These are phyloP conservation scores for Monarcha castaneiventris DNA, from an alignment of 2,113 vertebrate species.

Conservation along the genomic window DNA sequence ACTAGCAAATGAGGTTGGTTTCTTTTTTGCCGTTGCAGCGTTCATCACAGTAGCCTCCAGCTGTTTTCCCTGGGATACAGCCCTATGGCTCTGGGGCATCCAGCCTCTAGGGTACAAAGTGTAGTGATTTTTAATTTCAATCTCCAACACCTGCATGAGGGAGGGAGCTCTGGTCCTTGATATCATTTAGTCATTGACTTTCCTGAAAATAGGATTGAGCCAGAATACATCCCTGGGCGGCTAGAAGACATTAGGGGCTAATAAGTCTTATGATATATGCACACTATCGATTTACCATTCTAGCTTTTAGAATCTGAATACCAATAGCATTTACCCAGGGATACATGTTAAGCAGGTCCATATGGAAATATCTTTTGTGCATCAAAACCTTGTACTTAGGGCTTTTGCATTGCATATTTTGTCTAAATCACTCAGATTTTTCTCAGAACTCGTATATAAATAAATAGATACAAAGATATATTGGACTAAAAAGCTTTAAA, in stretches of 20 bases:
- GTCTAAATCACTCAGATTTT: background rate
- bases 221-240: background rate
- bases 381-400: background rate
- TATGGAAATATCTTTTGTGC: constrained; percentile 20
- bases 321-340: background rate
- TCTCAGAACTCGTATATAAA: background rate
- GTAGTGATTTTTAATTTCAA: constrained; percentile 10
- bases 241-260: background rate
- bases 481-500: background rate
- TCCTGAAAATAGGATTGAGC: background rate
- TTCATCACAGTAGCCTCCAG: background rate
- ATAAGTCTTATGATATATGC: constrained; percentile 31
- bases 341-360: background rate
- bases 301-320: constrained; percentile 12
- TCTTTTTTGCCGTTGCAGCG: background rate
- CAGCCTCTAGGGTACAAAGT: background rate
- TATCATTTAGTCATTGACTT: background rate
- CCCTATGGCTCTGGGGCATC: background rate
- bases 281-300: constrained; percentile 13
- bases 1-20: background rate
- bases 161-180: background rate
- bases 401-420: background rate
- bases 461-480: background rate
- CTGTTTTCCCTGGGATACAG: background rate
- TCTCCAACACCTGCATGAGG: constrained; percentile 17